A percentile compares a stretch with the other conserved stretches of the same genome.
These are phyloP conservation scores for Trichacis sp. DNA, from an alignment of 2,888 invertebrate genomes.

Conservation along the genomic window DNA sequence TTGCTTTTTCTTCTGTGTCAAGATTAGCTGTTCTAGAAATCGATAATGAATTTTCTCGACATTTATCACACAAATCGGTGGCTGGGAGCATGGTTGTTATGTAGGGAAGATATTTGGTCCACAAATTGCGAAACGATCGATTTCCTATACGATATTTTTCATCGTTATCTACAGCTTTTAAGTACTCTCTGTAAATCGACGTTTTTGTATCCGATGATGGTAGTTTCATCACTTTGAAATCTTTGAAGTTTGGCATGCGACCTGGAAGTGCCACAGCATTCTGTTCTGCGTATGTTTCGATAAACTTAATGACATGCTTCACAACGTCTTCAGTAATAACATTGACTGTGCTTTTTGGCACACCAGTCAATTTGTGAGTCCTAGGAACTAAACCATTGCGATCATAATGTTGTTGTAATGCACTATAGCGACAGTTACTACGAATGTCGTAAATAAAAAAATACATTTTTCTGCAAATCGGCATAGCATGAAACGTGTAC, in stretches of 20 bases:
- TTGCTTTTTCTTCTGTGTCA: background rate
- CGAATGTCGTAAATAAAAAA: background rate
- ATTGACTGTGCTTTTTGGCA: background rate
- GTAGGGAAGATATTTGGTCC: background rate
- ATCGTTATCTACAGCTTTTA: background rate
- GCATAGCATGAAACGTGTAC: background rate
- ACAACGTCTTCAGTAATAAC: background rate
- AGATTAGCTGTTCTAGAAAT: background rate
- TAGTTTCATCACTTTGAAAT: constrained; percentile 6
- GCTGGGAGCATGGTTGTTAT: background rate
- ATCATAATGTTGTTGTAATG: background rate
- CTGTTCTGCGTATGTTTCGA: background rate
- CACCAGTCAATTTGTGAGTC: background rate
- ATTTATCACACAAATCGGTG: background rate
- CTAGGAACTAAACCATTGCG: background rate
- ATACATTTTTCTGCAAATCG: background rate
- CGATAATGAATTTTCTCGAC: background rate
- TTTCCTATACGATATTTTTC: background rate
- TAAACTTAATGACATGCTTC: background rate
- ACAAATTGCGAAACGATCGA: background rate
- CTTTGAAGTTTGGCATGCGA: constrained; percentile 6
- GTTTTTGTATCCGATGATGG: constrained; percentile 4
- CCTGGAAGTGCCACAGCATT: constrained; percentile 2
- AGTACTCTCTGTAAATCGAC: background rate
- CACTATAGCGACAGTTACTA: background rate